Evolutionary conservation across 2,113 vertebrate genomes (phyloP).

Genomic region (Lepisosteus osseus): DNA sequence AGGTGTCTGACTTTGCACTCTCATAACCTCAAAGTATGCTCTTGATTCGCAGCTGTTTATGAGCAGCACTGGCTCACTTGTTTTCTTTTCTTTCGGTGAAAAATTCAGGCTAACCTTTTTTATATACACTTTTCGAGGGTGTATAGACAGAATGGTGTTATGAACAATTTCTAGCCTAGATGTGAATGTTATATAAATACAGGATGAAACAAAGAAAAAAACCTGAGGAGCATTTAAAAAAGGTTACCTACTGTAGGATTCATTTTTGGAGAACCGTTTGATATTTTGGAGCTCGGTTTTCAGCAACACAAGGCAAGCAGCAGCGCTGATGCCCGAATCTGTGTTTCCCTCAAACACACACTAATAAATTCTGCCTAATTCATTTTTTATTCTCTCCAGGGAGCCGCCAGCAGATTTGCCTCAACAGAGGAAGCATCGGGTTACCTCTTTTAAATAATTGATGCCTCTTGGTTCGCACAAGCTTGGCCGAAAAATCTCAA

Average conservation of each 20-base stretch:
- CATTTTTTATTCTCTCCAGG: constrained; percentile 97
- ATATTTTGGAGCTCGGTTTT: constrained; percentile 32
- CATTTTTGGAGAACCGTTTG: constrained; percentile 11
- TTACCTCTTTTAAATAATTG: constrained; percentile 99
- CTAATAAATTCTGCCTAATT: constrained; percentile 98
- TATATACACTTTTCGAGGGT: constrained; percentile 26
- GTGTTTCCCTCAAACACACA: constrained; percentile 74
- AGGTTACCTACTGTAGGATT: constrained; percentile 42
- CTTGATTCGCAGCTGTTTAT: no score
- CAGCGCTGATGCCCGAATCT: constrained; percentile 62
- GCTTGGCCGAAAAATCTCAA: constrained; percentile 82
- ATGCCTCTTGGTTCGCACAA: constrained; percentile 78
- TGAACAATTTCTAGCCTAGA: constrained; percentile 50
- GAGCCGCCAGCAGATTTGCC: constrained; percentile 91
- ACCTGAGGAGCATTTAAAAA: constrained; percentile 68
- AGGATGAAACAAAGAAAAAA: constrained; percentile 60
- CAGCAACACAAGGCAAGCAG: constrained; percentile 34
- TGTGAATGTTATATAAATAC: constrained; percentile 60
- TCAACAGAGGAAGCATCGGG: constrained; percentile 98
- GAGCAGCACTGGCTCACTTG: no score
- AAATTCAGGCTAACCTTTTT: background rate
- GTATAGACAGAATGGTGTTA: constrained; percentile 30
- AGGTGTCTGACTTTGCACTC: no score
- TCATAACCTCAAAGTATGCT: no score
- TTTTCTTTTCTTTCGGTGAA: background rate